phyloP scores from a whole-genome alignment of 2,888 invertebrate genomes.

The Drosophila borealis region DNA sequence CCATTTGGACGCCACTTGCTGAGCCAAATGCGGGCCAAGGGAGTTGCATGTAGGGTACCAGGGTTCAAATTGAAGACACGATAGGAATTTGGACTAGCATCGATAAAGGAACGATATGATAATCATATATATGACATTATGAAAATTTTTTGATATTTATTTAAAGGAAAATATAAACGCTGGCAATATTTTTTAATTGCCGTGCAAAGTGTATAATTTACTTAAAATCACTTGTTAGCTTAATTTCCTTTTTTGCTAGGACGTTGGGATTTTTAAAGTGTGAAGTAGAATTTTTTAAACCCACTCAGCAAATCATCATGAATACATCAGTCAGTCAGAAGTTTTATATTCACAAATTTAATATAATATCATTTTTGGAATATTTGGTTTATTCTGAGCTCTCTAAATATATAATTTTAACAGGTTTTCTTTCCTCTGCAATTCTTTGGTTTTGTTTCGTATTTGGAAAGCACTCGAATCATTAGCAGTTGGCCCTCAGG shows the following conservation, averaged over 20 bases:
- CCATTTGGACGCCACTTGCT: slow-evolving; percentile 48
- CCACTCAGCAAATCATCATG: no score
- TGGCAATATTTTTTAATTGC: no score
- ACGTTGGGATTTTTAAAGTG: no score
- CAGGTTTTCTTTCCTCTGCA: no score
- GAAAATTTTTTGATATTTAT: no score
- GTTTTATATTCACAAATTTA: neutral
- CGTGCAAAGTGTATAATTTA: no score
- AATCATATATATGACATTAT: no score
- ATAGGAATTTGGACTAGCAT: slow-evolving; percentile 18
- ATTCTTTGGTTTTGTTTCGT: slow-evolving; percentile 7
- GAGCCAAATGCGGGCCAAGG: slow-evolving; percentile 29
- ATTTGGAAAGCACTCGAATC: slow-evolving; percentile 53
- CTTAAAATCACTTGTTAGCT: no score
- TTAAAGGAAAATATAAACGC: no score
- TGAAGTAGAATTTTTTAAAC: no score
- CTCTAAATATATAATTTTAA: neutral
- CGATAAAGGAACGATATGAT: neutral
- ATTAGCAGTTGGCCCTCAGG: slow-evolving; percentile 51
- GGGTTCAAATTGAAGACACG: slow-evolving; percentile 11
- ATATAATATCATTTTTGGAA: neutral
- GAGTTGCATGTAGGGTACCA: slow-evolving; percentile 3
- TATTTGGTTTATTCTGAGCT: neutral
- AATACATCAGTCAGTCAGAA: neutral
- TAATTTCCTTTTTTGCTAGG: no score